These are phyloP conservation scores for Planiliza haematocheilus DNA, from an alignment of 2,113 vertebrate species.

Conservation along the genomic window DNA sequence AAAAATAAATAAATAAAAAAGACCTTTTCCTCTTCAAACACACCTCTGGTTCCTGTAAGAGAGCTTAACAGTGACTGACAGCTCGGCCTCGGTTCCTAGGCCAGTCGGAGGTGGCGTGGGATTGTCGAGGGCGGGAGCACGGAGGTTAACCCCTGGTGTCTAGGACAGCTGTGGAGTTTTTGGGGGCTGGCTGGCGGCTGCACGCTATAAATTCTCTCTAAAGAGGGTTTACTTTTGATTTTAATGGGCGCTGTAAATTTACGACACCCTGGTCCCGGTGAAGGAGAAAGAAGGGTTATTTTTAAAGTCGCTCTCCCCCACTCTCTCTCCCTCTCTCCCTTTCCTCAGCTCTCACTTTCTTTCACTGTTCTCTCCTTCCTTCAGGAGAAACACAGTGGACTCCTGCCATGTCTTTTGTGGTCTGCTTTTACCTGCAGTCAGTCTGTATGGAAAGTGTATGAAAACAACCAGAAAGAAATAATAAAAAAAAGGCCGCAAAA, in stretches of 20 bases:
- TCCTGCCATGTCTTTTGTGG: slow-evolving; percentile 55
- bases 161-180: slow-evolving; percentile 75
- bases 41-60: slow-evolving; percentile 60
- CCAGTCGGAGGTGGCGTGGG: slow-evolving; percentile 69
- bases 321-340: slow-evolving; percentile 34
- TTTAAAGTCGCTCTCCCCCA: slow-evolving; percentile 67
- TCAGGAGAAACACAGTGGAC: slow-evolving; percentile 38
- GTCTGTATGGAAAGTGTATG: slow-evolving; percentile 54
- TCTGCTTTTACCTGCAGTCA: slow-evolving; percentile 67
- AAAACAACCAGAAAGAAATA: slow-evolving; percentile 56
- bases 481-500: slow-evolving; percentile 26
- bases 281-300: slow-evolving; percentile 66
- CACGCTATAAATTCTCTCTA: slow-evolving; percentile 81
- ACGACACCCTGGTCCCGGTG: slow-evolving; percentile 49
- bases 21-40: background rate
- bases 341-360: slow-evolving; percentile 25
- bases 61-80: slow-evolving; percentile 71
- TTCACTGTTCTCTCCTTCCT: slow-evolving; percentile 25
- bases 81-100: slow-evolving; percentile 24
- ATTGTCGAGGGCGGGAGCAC: slow-evolving; percentile 39
- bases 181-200: slow-evolving; percentile 67
- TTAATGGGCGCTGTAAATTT: slow-evolving; percentile 84
- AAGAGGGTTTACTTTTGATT: slow-evolving; percentile 84
- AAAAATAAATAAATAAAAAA: no score
- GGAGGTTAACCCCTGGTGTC: slow-evolving; percentile 71